phyloP scores from a whole-genome alignment of 2,888 invertebrate species.

The Diarsia rubi region DNA sequence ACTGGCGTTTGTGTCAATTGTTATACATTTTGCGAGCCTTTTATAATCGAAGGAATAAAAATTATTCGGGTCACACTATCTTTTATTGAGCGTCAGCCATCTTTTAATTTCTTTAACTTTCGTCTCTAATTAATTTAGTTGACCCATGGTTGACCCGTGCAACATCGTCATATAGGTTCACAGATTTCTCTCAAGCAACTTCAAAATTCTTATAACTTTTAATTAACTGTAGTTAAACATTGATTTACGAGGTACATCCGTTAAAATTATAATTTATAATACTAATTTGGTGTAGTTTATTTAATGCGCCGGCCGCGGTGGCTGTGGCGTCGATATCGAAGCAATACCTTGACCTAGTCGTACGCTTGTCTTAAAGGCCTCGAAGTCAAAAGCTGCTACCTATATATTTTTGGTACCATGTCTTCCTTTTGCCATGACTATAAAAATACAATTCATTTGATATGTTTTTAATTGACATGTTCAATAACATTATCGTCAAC shows the following conservation, averaged over 20 bases:
- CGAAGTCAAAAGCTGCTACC: constrained; percentile 11
- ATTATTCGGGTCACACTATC: no score
- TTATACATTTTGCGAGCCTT: background rate
- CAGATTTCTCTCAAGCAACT: background rate
- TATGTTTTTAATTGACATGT: no score
- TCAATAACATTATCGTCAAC: no score
- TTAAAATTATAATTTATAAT: background rate
- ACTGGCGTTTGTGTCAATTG: no score
- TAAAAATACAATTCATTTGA: background rate
- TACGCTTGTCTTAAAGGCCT: constrained; percentile 27
- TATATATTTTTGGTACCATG: background rate
- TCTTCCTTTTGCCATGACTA: constrained; percentile 1
- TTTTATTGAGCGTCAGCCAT: background rate
- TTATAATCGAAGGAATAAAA: background rate
- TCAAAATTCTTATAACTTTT: background rate
- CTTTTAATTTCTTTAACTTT: background rate
- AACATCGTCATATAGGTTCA: background rate
- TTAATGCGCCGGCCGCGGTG: constrained; percentile 1
- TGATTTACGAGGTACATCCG: constrained; percentile 35
- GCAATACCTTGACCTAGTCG: constrained; percentile 55
- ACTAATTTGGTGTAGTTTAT: constrained; percentile 23
- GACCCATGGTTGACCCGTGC: background rate
- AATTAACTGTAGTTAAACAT: constrained; percentile 1
- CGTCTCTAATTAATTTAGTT: background rate
- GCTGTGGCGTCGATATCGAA: constrained; percentile 4